Evolutionary conservation across 2,888 invertebrate genomes (phyloP), one percentile per base, ranked within the genome.

Genomic region (Deladenus siricidicola): DNA sequence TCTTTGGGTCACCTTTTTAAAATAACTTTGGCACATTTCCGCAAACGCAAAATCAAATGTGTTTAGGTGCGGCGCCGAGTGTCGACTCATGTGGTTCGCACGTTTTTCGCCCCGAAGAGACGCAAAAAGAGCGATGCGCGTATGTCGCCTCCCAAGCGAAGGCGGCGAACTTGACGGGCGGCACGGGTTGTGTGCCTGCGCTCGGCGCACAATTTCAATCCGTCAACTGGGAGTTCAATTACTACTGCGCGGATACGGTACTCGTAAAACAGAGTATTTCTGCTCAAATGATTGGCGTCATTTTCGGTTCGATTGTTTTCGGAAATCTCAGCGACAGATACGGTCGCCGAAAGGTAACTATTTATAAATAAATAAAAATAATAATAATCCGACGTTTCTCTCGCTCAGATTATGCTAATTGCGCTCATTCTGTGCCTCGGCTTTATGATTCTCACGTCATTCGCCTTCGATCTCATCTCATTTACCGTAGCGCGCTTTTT

Each of bases 271-370:
- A 64, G 14, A 68, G 66, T 45, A 72, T 76, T 45, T 73, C 74
- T 3, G 51, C 71, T 24, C 76, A 76, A 63, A 76, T 76, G 76
- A 55, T 70, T 23, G 75, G 74, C 17, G 66, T 73, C n/a, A 72
- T 73, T 57, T 50, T 74, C 17, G 73, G 73, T 23, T 67, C 74
- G 17, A 34, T 74, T n/a, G 50, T 72, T 14, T 69, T 71, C 52
- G 73, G 73, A 8, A 68, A 70, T 57, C 58, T 69, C 21, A 63
- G 64, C 19, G 73, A 73, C 54, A 44, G 28, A 2, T 74, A 60
- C 29, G 73, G 74, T 1, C 63, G 73, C 24, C 66, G 65, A 29
- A 65, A 51, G 21, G 64, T 66, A 1, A 52, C 42, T 1, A 28
- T 2, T 62, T 4, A 23, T 48, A n/a, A 21, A n/a, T 23, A 42